Percentiles rank a stretch among this genome's conserved stretches.
Evolutionary conservation across 1,140 invertebrate genomes (phyloP).

Genomic region (Lysiphlebus fabarum): DNA sequence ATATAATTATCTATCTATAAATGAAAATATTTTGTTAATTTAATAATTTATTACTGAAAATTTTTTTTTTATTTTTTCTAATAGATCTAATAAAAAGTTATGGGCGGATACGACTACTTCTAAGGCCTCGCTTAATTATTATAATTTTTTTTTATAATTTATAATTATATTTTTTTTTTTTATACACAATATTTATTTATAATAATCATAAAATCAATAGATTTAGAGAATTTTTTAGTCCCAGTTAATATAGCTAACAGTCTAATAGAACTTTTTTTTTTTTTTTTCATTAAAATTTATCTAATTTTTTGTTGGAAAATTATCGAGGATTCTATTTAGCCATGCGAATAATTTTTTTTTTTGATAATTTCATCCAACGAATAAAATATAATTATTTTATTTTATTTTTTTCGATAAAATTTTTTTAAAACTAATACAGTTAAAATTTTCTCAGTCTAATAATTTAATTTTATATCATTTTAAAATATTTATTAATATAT

Average conservation of each 20-base stretch:
- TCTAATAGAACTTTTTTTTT: no score
- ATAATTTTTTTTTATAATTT: conserved; percentile 41
- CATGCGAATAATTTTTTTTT: no score
- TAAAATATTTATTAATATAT: no score
- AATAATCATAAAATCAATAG: conserved; percentile 38
- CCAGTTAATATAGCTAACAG: conserved; percentile 19
- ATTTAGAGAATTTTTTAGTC: conserved; percentile 5
- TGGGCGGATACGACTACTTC: conserved; percentile 56
- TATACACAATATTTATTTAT: conserved; percentile 38
- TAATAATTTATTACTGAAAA: conserved; percentile 17
- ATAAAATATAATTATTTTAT: no score
- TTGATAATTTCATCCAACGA: no score
- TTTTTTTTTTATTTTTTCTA: conserved; percentile 19
- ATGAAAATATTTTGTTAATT: conserved; percentile 10
- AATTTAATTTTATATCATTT: no score
- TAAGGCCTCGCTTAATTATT: conserved; percentile 55
- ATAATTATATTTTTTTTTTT: no score
- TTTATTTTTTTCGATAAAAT: no score
- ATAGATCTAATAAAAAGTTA: conserved; percentile 28
- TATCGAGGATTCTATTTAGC: no score
- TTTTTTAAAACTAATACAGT: no score
- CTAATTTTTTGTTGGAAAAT: not conserved
- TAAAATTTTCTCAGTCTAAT: no score
- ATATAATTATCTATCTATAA: conserved; percentile 3
- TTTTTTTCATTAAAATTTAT: not conserved